Evolutionary conservation across 2,888 invertebrate genomes (phyloP), one percentile per base, ranked within the genome.

Genomic region (Meloe dianella): DNA sequence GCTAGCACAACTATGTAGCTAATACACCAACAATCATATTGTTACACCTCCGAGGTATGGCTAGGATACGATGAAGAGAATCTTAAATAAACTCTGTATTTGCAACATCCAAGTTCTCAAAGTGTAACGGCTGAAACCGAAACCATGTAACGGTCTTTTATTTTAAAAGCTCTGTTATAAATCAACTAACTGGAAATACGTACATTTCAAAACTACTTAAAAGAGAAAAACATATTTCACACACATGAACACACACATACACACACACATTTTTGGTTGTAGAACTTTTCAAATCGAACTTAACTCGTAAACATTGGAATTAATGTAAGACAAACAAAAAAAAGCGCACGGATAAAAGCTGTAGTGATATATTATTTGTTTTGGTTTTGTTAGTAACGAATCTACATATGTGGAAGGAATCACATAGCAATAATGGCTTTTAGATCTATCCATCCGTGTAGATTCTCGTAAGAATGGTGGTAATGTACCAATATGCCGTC

Each of bases 131-230:
- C 64, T 67, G 67, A 67, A 67, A 67, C 67, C 67, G 67, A 67
- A 67, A 67, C 61, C 67, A 57, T 67, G 67, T 67, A 63, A 30
- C 22, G 61, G 66, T 60, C 63, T 59, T 30, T 57, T 54, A 64
- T 67, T 67, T 67, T 67, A 67, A 67, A 57, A 63, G 67, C 67
- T 63, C 63, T 41, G 61, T 38, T 64, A 63, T 67, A 67, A 67
- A 67, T 67, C 67, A 67, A 41, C 57, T 60, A 63, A 57, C 56
- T 67, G 29, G 41, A 67, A 67, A 64, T 64, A 63, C 57, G 61
- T 61, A 60, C 62, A 62, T 59, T 66, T 22, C 58, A 35, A 27
- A 62, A 62, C 57, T 62, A 57, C 61, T 61, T 62, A 61, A 61
- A 56, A 63, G 41, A 35, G 54, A 64, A 63, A 32, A 56, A 51